Conservation (phyloP, 2,113 vertebrate genomes). For the Elgaria multicarinata region DNA sequence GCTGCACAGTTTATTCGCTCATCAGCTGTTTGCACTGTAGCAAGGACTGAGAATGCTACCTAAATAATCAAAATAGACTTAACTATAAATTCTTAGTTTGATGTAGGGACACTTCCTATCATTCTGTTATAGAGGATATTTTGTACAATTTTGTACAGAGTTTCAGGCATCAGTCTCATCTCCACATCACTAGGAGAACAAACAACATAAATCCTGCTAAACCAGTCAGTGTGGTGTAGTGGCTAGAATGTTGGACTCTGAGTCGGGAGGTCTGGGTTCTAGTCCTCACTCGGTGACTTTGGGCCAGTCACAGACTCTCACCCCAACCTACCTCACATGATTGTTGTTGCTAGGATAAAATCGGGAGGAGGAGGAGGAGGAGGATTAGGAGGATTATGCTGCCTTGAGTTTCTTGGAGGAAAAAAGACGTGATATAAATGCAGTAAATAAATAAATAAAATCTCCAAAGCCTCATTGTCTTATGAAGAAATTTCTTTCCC, state of each 20-base stretch:
- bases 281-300: too few relatives aligned
- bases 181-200: not conserved
- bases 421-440: too few relatives aligned
- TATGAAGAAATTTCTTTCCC: not conserved
- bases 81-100: not conserved
- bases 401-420: too few relatives aligned
- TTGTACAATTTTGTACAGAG: not conserved
- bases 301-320: too few relatives aligned
- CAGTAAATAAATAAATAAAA: too few relatives aligned
- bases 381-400: too few relatives aligned
- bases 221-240: too few relatives aligned
- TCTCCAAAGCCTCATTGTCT: not conserved
- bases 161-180: not conserved
- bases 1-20: not conserved
- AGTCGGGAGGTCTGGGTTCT: too few relatives aligned
- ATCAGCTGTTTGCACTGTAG: not conserved
- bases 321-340: too few relatives aligned
- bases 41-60: not conserved
- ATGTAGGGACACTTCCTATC: not conserved
- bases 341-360: too few relatives aligned
- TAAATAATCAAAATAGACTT: not conserved
- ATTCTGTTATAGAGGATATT: not conserved
- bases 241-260: too few relatives aligned
- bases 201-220: not conserved
- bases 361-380: too few relatives aligned